These are phyloP conservation scores for Corydoras maculifer DNA, from an alignment of 2,113 vertebrate genomes.

Conservation along the genomic window DNA sequence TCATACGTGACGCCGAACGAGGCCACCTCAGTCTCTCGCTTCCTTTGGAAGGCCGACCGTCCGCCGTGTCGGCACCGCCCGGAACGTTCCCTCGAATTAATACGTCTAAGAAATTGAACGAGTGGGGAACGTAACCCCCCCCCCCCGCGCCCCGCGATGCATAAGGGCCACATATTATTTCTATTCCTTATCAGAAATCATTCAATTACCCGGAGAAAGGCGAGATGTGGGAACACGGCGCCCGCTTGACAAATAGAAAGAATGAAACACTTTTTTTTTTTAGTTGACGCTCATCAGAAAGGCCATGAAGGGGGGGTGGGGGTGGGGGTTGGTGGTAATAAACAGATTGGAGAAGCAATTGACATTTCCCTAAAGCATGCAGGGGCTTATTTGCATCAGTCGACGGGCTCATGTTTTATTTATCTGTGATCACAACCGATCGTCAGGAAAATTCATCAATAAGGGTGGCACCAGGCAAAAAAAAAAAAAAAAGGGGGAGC, in stretches of 20 bases:
- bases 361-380: conserved; percentile 62
- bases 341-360: conserved; percentile 70
- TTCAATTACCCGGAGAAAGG: conserved; percentile 34
- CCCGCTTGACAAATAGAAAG: conserved; percentile 46
- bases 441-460: conserved; percentile 71
- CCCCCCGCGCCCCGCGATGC: neutral
- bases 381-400: conserved; percentile 59
- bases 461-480: conserved; percentile 52
- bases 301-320: conserved; percentile 50
- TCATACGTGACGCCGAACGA: conserved; percentile 48
- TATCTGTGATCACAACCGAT: conserved; percentile 68
- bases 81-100: neutral
- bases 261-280: conserved; percentile 54
- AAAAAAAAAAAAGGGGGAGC: conserved; percentile 17
- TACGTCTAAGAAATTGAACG: conserved; percentile 15
- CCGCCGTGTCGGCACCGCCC: neutral
- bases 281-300: conserved; percentile 65
- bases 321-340: conserved; percentile 41
- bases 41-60: conserved; percentile 20
- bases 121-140: conserved; percentile 2
- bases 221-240: conserved; percentile 27
- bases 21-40: conserved; percentile 25
- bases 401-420: conserved; percentile 68
- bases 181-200: conserved; percentile 33
- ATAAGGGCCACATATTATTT: conserved; percentile 12